Evolutionary conservation across 2,888 invertebrate species (phyloP).

Genomic region (Oscheius sp.): DNA sequence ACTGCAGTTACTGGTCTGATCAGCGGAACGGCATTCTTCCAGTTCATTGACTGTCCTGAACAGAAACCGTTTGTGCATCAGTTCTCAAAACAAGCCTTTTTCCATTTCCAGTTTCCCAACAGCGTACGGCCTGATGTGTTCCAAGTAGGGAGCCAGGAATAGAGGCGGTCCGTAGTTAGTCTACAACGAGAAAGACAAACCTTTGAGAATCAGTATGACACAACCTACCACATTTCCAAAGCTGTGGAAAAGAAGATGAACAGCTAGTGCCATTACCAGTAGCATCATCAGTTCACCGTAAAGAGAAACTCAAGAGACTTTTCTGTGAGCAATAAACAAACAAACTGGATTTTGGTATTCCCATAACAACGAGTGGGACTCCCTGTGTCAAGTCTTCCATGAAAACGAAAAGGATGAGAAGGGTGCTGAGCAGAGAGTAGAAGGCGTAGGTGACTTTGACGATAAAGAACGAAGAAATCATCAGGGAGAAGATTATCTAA

Average conservation of each 20-base stretch:
- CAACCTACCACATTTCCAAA: background rate
- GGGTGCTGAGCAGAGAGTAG: background rate
- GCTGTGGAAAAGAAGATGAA: slow-evolving; percentile 8
- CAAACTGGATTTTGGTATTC: slow-evolving; percentile 21
- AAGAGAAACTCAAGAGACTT: slow-evolving; percentile 3
- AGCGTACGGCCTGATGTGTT: background rate
- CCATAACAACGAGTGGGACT: slow-evolving; percentile 20
- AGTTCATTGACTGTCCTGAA: slow-evolving; percentile 11
- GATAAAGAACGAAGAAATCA: slow-evolving; percentile 2
- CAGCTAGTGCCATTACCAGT: background rate
- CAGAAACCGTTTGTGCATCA: background rate
- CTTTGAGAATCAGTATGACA: background rate
- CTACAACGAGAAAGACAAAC: background rate
- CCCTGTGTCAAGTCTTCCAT: slow-evolving; percentile 23
- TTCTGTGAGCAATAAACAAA: background rate
- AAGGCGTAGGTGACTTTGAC: background rate
- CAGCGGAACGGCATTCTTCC: slow-evolving; percentile 15
- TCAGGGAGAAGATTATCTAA: background rate
- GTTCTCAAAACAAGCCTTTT: background rate
- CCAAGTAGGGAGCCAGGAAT: slow-evolving; percentile 11
- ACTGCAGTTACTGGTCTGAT: slow-evolving; percentile 7
- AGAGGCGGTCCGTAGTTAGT: slow-evolving; percentile 11
- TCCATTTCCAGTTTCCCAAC: slow-evolving; percentile 8
- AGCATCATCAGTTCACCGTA: slow-evolving; percentile 30
- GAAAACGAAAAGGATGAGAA: slow-evolving; percentile 16